Percentiles rank a stretch among this genome's conserved stretches.
These are phyloP conservation scores for Ammodramus savannarum DNA, from an alignment of 2,113 vertebrate genomes.

Conservation along the genomic window DNA sequence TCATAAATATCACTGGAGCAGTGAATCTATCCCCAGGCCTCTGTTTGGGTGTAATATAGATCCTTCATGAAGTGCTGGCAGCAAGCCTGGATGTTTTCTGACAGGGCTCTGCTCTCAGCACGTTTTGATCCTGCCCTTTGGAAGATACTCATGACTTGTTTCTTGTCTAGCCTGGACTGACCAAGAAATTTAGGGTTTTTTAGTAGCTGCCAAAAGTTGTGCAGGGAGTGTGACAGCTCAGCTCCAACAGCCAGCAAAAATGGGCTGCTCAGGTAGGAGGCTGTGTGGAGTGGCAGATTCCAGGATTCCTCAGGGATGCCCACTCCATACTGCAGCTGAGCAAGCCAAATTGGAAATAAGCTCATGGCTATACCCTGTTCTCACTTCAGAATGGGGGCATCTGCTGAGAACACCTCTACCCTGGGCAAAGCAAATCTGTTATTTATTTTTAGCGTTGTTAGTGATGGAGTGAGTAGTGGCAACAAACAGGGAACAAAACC, in stretches of 20 bases:
- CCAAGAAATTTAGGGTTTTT: not conserved
- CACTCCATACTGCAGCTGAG: not conserved
- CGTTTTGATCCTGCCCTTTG: not conserved
- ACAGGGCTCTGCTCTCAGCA: not conserved
- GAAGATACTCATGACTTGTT: not conserved
- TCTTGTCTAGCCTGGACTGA: not conserved
- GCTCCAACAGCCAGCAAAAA: not conserved
- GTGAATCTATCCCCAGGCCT: not conserved
- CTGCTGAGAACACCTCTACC: not conserved
- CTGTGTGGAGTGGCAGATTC: not conserved
- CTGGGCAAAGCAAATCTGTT: not conserved
- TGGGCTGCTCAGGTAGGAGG: not conserved
- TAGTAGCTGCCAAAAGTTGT: not conserved
- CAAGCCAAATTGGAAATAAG: not conserved
- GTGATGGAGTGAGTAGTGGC: not conserved
- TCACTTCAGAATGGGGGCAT: not conserved
- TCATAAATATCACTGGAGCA: not conserved
- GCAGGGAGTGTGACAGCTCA: not conserved
- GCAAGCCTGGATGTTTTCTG: not conserved
- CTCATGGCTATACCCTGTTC: fast-evolving
- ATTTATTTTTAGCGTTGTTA: not conserved
- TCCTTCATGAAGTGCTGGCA: not conserved
- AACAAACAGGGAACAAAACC: not conserved
- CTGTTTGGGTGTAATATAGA: not conserved
- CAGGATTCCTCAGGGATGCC: not conserved